Evolutionary conservation across 2,113 vertebrate genomes (phyloP).

Genomic region (Coracopsis vasa): DNA sequence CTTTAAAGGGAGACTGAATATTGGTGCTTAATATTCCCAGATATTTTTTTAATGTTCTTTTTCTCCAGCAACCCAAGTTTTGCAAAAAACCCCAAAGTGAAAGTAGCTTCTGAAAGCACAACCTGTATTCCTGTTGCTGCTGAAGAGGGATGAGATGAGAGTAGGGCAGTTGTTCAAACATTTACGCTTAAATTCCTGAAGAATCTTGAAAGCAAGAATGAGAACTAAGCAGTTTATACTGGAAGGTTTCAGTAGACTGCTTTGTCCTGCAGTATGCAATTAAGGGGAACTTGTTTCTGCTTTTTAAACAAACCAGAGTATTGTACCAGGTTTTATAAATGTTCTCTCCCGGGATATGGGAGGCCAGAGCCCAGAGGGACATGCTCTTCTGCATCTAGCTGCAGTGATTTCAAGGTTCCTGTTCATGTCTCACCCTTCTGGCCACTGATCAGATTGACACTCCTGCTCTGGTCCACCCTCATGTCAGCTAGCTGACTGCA

Average conservation of each 20-base stretch:
- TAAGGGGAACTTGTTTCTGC: neutral
- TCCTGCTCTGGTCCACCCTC: neutral
- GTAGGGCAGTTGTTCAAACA: neutral
- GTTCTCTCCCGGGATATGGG: neutral
- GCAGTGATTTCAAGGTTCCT: neutral
- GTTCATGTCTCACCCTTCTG: neutral
- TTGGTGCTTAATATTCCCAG: neutral
- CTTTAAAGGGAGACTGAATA: constrained; percentile 20
- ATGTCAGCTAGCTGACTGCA: neutral
- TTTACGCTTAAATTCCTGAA: neutral
- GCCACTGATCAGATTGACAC: neutral
- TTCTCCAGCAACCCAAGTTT: neutral
- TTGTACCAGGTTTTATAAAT: neutral
- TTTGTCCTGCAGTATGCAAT: neutral
- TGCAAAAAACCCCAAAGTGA: neutral
- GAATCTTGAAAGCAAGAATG: neutral
- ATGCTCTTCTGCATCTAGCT: neutral
- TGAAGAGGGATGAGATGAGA: neutral
- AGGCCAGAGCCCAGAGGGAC: neutral
- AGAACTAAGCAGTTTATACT: neutral
- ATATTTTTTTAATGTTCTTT: neutral
- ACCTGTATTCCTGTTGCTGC: neutral
- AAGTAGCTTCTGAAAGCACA: neutral
- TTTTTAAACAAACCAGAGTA: neutral
- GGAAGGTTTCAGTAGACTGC: neutral